A percentile compares a stretch with the other conserved stretches of the same genome.
Evolutionary conservation across 2,113 vertebrate species (phyloP).

Genomic region (Stercorarius parasiticus): DNA sequence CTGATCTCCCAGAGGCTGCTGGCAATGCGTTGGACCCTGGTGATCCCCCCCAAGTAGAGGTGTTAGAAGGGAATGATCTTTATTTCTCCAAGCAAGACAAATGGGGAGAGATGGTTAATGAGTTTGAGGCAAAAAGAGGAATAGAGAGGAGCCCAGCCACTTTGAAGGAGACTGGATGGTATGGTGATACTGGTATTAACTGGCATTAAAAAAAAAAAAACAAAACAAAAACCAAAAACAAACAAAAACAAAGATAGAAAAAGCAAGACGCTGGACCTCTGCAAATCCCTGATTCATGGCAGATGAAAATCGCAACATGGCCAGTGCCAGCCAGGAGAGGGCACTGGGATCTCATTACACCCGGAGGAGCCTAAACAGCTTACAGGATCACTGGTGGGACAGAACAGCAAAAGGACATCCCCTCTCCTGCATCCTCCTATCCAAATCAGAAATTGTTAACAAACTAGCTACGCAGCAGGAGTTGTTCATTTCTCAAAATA

Average conservation of each 20-base stretch:
- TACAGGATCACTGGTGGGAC: background rate
- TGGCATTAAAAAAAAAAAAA: background rate
- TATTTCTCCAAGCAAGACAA: background rate
- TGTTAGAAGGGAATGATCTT: background rate
- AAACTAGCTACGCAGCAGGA: background rate
- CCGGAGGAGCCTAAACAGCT: background rate
- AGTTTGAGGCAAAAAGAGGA: background rate
- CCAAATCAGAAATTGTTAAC: background rate
- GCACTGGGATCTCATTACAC: background rate
- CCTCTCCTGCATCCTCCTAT: background rate
- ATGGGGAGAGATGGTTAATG: background rate
- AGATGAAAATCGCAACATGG: background rate
- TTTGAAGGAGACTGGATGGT: background rate
- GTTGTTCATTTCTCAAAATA: background rate
- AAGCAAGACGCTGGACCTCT: background rate
- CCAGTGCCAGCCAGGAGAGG: background rate
- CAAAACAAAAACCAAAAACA: background rate
- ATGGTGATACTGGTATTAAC: background rate
- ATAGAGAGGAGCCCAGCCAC: background rate
- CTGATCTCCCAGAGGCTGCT: background rate
- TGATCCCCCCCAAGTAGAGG: background rate
- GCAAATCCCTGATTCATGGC: background rate
- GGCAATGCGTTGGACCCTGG: background rate
- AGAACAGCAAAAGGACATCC: background rate
- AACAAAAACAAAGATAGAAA: background rate